These are phyloP conservation scores for Orestias chungarensis DNA, from an alignment of 2,797 vertebrate genomes.

Conservation along the genomic window DNA sequence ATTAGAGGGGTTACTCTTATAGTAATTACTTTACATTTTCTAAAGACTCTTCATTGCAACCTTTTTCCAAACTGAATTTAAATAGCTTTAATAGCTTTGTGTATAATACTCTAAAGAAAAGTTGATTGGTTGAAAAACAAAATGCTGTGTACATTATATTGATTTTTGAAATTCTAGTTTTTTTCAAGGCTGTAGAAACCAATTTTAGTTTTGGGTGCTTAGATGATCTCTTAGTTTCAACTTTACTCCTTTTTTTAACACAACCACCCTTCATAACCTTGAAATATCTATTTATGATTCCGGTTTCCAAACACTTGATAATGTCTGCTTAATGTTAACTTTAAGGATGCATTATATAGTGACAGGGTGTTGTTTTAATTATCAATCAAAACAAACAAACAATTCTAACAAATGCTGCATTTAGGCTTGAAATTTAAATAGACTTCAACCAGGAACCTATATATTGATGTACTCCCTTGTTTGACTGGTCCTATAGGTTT, in stretches of 20 bases:
- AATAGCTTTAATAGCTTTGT: neutral
- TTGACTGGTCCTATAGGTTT: constrained; percentile 1
- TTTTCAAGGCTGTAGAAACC: neutral
- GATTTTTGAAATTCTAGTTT: neutral
- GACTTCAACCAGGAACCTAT: neutral
- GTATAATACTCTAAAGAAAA: neutral
- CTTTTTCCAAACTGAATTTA: neutral
- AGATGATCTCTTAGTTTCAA: neutral
- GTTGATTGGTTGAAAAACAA: neutral
- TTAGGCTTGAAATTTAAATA: neutral
- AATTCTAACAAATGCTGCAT: neutral
- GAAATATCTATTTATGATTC: neutral
- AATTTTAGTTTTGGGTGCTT: neutral
- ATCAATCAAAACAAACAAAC: too few relatives aligned
- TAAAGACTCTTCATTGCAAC: neutral
- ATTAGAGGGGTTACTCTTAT: neutral
- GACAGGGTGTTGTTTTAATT: too few relatives aligned
- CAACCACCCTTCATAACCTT: too few relatives aligned
- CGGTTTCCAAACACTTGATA: neutral
- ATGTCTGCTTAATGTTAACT: neutral
- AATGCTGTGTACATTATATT: neutral
- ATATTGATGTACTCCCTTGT: neutral
- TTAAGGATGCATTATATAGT: neutral
- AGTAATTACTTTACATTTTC: neutral
- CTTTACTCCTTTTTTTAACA: too few relatives aligned